Percentiles rank a stretch among this genome's conserved stretches.
Evolutionary conservation across 2,888 invertebrate species (phyloP).

Genomic region (Rhabditoides inermis): DNA sequence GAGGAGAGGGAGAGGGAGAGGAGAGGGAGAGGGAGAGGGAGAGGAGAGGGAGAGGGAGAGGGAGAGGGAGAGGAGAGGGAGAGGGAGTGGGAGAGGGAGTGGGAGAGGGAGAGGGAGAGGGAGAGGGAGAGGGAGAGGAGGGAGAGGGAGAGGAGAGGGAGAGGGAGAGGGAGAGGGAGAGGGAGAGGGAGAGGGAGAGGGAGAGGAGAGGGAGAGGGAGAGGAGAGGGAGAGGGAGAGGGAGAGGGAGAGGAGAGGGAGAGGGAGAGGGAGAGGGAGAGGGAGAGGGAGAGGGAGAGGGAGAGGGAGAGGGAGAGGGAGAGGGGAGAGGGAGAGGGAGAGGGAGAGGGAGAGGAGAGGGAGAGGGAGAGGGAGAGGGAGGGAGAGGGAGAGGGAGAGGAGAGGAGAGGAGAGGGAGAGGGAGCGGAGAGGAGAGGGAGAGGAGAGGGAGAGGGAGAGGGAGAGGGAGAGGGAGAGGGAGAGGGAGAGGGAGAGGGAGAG

Average conservation of each 20-base stretch:
- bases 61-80: no score
- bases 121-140: no score
- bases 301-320: slow-evolving; percentile 1
- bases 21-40: slow-evolving; percentile 2
- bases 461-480: background rate
- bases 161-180: no score
- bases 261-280: background rate
- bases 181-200: no score
- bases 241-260: background rate
- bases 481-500: no score
- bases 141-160: no score
- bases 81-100: no score
- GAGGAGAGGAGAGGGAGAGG: background rate
- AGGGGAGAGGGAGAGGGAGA: slow-evolving; percentile 5
- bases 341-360: slow-evolving; percentile 3
- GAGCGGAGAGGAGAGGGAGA: background rate
- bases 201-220: background rate
- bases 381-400: background rate
- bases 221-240: background rate
- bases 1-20: slow-evolving; percentile 3
- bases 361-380: slow-evolving; percentile 1
- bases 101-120: no score
- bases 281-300: slow-evolving; percentile 1
- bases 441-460: background rate
- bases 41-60: no score